Evolutionary conservation across 2,888 invertebrate species (phyloP).

Genomic region (Stegophylla sp.): DNA sequence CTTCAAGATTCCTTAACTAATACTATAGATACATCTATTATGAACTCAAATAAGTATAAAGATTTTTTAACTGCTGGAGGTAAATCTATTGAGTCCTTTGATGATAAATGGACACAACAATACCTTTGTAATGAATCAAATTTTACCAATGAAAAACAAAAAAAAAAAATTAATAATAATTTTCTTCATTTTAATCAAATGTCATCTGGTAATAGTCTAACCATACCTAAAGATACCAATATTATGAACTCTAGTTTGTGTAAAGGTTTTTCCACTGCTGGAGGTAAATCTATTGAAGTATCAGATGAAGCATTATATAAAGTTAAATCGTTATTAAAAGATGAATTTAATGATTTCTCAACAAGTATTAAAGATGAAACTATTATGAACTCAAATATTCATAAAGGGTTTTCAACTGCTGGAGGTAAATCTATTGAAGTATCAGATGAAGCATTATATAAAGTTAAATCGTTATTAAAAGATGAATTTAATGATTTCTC

Average conservation of each 20-base stretch:
- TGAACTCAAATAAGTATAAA: background rate
- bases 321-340: slow-evolving; percentile 33
- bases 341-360: slow-evolving; percentile 1
- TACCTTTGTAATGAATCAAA: too few relatives aligned
- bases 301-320: slow-evolving; percentile 19
- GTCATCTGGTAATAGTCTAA: too few relatives aligned
- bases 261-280: slow-evolving; percentile 53
- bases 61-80: slow-evolving; percentile 44
- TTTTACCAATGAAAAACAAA: too few relatives aligned
- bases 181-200: too few relatives aligned
- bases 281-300: slow-evolving; percentile 48
- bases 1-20: background rate
- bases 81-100: slow-evolving; percentile 34
- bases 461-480: slow-evolving; percentile 44
- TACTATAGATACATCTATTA: background rate
- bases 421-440: slow-evolving; percentile 49
- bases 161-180: too few relatives aligned
- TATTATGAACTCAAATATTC: background rate
- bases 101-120: slow-evolving; percentile 5
- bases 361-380: background rate
- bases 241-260: background rate
- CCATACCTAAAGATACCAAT: too few relatives aligned
- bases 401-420: slow-evolving; percentile 52
- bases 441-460: slow-evolving; percentile 37
- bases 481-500: background rate